Percentiles rank a stretch among this genome's conserved stretches.
phyloP scores from a whole-genome alignment of 2,888 invertebrate genomes.

The Kryphioiulus occultus region DNA sequence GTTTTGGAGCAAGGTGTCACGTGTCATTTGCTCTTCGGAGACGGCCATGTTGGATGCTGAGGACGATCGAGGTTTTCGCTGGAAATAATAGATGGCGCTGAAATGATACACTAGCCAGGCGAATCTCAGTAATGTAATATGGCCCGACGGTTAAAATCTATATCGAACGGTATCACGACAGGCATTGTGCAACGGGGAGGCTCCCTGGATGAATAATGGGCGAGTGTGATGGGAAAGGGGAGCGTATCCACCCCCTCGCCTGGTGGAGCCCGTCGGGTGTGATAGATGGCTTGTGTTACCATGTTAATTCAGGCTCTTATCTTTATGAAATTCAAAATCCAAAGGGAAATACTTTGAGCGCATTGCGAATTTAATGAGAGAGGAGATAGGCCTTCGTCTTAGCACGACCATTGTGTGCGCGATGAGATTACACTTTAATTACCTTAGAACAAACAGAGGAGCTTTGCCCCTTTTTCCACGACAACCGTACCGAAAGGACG shows the following conservation, averaged over 20 bases:
- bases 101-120: constrained; percentile 2
- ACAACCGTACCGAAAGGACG: not conserved
- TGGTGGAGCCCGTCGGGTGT: constrained; percentile 41
- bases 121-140: constrained; percentile 36
- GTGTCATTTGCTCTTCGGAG: not conserved
- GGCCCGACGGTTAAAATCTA: constrained; percentile 4
- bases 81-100: constrained; percentile 11
- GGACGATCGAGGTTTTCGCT: not conserved
- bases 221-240: constrained; percentile 22
- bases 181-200: constrained; percentile 2
- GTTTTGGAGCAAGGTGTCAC: not conserved
- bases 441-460: constrained; percentile 50
- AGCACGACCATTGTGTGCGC: constrained; percentile 41
- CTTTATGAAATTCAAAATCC: constrained; percentile 51
- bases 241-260: not conserved
- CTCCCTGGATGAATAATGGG: constrained; percentile 24
- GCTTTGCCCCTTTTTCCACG: constrained; percentile 14
- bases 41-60: not conserved
- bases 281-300: constrained; percentile 50
- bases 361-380: constrained; percentile 49
- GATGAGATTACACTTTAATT: constrained; percentile 51
- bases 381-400: constrained; percentile 47
- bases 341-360: constrained; percentile 49
- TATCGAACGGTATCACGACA: constrained; percentile 39
- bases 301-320: constrained; percentile 50